These are phyloP conservation scores for Eupithecia dodoneata DNA, from an alignment of 2,888 invertebrate species.

Conservation along the genomic window DNA sequence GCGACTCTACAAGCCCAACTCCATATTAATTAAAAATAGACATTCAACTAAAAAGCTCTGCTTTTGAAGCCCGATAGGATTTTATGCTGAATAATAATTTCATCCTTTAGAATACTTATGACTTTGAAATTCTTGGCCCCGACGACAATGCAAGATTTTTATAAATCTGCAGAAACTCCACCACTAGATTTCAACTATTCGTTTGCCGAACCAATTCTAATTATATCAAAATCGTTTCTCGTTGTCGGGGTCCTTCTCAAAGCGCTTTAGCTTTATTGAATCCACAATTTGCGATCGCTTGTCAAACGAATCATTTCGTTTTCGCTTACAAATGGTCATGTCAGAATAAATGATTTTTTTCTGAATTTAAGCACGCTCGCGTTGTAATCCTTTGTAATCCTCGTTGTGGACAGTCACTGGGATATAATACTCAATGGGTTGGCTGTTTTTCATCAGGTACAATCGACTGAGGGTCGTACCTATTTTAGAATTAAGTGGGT, in stretches of 20 bases:
- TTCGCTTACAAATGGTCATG: constrained; percentile 49
- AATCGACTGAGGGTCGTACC: no score
- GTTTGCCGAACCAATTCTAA: neutral
- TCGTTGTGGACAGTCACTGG: neutral
- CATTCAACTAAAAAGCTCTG: neutral
- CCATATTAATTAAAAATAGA: constrained; percentile 2
- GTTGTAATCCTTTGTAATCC: constrained; percentile 1
- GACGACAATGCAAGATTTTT: neutral
- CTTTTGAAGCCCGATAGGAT: neutral
- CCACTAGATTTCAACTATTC: neutral
- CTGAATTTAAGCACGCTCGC: constrained; percentile 35
- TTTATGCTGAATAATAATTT: constrained; percentile 31
- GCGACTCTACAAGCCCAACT: neutral
- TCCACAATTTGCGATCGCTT: constrained; percentile 45
- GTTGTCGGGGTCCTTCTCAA: constrained; percentile 21
- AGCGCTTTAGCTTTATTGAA: constrained; percentile 46
- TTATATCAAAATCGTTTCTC: neutral
- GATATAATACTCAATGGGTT: neutral
- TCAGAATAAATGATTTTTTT: constrained; percentile 53
- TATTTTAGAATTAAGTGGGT: no score
- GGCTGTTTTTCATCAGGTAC: neutral
- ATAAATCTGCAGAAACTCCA: neutral
- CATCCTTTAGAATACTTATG: constrained; percentile 38
- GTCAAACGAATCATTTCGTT: constrained; percentile 47
- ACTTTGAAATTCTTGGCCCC: constrained; percentile 42